A percentile compares a stretch with the other conserved stretches of the same genome.
Conservation (phyloP, 1,140 invertebrate species). For the honey bee (Apis mellifera) region DNA sequence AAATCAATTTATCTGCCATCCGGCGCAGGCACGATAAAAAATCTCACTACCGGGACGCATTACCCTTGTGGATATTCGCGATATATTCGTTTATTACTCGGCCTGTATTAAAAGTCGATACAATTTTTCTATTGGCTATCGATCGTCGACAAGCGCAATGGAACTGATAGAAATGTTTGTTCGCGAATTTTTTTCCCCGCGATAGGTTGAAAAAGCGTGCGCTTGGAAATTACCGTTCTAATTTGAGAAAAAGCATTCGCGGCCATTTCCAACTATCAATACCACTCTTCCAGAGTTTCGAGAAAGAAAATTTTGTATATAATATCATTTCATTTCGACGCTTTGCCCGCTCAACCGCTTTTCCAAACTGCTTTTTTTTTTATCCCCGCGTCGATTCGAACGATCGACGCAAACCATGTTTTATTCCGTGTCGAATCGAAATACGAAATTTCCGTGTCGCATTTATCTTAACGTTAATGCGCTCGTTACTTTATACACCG, state of each 20-base stretch:
- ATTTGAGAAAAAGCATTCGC: background rate
- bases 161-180: slow-evolving; percentile 7
- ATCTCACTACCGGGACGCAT: slow-evolving; percentile 57
- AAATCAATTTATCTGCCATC: slow-evolving; percentile 69
- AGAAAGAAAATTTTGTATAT: background rate
- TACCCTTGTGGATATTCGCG: slow-evolving; percentile 36
- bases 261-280: background rate
- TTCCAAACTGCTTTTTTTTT: background rate
- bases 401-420: background rate
- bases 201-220: background rate
- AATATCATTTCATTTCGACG: background rate
- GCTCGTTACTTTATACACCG: background rate
- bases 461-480: slow-evolving; percentile 8
- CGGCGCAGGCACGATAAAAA: slow-evolving; percentile 57
- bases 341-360: background rate
- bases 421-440: too few relatives aligned
- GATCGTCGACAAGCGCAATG: background rate
- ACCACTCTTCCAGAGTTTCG: background rate
- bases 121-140: slow-evolving; percentile 22
- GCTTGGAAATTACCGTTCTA: slow-evolving; percentile 2
- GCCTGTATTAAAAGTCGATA: slow-evolving; percentile 55
- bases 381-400: background rate
- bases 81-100: slow-evolving; percentile 28
- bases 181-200: background rate
- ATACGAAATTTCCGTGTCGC: background rate